phyloP scores from a whole-genome alignment of 2,113 vertebrate genomes.

The Microtus montanus region DNA sequence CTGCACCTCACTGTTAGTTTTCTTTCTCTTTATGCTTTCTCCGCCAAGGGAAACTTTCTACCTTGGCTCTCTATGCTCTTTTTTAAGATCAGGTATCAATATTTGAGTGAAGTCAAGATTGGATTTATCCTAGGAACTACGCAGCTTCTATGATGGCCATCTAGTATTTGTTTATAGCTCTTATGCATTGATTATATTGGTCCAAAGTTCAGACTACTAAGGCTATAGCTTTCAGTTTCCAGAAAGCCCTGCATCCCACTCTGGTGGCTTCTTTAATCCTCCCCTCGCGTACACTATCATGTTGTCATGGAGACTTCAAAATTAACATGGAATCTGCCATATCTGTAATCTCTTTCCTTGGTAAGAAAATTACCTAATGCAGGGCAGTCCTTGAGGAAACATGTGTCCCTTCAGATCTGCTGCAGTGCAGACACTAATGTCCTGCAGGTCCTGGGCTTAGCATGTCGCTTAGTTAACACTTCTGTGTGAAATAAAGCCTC shows the following conservation, averaged over 20 bases:
- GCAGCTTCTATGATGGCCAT: conserved; percentile 55
- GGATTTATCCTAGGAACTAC: conserved; percentile 6
- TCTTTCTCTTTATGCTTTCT: background rate
- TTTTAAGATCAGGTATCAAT: background rate
- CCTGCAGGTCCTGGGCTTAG: background rate
- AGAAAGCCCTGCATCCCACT: background rate
- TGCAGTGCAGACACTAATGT: background rate
- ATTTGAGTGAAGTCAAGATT: conserved; percentile 16
- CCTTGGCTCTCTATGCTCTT: background rate
- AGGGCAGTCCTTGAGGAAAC: conserved; percentile 34
- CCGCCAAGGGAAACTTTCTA: background rate
- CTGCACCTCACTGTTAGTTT: background rate
- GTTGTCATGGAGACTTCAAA: background rate
- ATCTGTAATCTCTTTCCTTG: background rate
- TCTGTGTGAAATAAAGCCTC: background rate
- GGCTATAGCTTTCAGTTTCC: background rate
- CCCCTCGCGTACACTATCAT: background rate
- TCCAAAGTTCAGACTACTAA: conserved; percentile 53
- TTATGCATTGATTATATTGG: conserved; percentile 57
- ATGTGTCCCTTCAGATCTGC: conserved; percentile 14
- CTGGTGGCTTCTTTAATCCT: background rate
- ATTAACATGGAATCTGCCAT: background rate
- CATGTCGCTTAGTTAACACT: background rate
- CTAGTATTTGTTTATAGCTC: background rate
- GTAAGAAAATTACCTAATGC: background rate